Base-by-base conservation (phyloP, 2,888 invertebrate genomes). In the Stenurella melanura region DNA sequence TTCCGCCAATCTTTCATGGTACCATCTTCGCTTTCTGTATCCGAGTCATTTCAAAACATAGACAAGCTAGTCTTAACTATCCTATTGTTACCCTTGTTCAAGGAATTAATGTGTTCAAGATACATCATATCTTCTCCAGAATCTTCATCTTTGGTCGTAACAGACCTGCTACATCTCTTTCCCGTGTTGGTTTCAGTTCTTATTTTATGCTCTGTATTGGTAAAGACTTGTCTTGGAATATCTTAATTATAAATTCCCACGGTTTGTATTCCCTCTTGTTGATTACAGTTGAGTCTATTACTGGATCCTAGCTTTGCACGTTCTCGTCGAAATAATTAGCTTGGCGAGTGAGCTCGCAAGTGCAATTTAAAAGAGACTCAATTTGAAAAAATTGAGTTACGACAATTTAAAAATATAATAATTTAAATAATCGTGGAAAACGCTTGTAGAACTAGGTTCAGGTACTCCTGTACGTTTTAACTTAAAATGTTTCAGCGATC, bases 301-400 rank as follows among this genome's bases (percentile, higher is more conserved):
- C 88, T 0, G 97, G 97, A 86, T 97, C 97, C 97, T 97, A 97
- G 10, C 92, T 84, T 82, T 89, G 89, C 34, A 86, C 78, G 74
- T 81, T 84, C 73, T 89, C 89, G 77, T 89, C 89, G 79, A 88
- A 90, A 79, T 89, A 90, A 82, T 90, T 90, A 0, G 91, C 92
- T 75, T 90, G 90, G 6, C 91, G 71, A 0, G 90, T 89, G 0
- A 91, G 73, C 2, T 90, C 89, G 0, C 89, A 87, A 4, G 87
- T 89, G 66, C 87, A 88, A 73, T 89, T 89, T 30, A 89, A 72
- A n/a, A 89, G 77, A 26, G 91, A 92, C n/a, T n/a, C n/a, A n/a
- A n/a, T n/a, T n/a, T n/a, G n/a, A n/a, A n/a, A n/a, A n/a, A n/a
- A n/a, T n/a, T n/a, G n/a, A n/a, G n/a, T n/a, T n/a, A n/a, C n/a